A percentile compares a stretch with the other conserved stretches of the same genome.
phyloP scores from a whole-genome alignment of 1,140 invertebrate species.

The Lepidurus couesii region DNA sequence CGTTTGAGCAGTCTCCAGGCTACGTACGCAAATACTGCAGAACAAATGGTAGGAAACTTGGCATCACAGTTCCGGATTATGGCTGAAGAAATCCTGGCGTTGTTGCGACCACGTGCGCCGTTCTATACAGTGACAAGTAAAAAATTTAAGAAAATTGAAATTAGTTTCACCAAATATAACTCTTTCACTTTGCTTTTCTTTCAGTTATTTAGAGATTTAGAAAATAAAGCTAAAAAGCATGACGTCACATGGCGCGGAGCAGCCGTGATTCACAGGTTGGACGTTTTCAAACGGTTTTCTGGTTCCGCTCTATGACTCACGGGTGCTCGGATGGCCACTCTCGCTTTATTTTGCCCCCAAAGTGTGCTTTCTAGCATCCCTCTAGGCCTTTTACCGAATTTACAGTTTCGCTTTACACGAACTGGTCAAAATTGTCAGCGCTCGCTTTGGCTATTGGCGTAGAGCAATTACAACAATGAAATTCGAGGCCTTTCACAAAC shows the following conservation, averaged over 20 bases:
- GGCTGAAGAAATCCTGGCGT: background rate
- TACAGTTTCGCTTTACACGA: background rate
- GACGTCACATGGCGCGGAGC: background rate
- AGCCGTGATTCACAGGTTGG: background rate
- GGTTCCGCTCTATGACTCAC: background rate
- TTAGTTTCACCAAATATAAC: background rate
- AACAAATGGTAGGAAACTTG: slow-evolving; percentile 1
- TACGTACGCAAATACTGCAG: background rate
- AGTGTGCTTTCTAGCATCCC: background rate
- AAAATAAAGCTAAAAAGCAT: background rate
- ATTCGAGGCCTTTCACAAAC: no score
- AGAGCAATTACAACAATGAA: no score
- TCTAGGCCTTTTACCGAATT: background rate
- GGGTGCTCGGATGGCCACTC: background rate
- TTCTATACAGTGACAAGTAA: background rate
- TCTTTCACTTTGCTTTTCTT: background rate
- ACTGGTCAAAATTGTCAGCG: no score
- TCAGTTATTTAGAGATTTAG: background rate
- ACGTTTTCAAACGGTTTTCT: slow-evolving; percentile 13
- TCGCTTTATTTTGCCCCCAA: background rate
- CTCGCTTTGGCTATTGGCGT: no score
- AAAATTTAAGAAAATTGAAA: background rate
- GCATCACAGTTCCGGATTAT: background rate
- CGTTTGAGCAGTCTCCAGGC: background rate
- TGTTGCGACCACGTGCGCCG: background rate